Conservation (phyloP, 2,797 vertebrate genomes). For the Ibycter americanus region DNA sequence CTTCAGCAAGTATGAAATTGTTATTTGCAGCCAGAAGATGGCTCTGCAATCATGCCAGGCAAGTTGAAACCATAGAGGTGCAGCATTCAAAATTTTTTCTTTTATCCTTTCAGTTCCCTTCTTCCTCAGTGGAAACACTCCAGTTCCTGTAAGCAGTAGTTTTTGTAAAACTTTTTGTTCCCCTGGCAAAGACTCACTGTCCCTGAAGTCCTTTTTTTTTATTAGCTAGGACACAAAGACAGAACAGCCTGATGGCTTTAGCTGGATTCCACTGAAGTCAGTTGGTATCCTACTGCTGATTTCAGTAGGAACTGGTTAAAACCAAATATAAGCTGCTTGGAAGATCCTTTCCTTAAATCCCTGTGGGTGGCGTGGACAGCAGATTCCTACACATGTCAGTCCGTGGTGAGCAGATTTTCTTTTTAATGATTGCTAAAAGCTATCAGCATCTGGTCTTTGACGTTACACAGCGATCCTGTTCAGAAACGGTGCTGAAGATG, state of each 20-base stretch:
- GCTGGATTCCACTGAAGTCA: background rate
- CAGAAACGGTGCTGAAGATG: background rate
- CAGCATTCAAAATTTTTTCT: background rate
- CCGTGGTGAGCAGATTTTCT: background rate
- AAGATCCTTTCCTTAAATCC: background rate
- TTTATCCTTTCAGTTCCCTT: background rate
- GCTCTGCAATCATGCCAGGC: constrained; percentile 57
- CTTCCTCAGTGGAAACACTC: background rate
- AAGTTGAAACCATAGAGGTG: background rate
- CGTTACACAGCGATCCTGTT: fast-evolving
- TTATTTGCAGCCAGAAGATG: constrained; percentile 56
- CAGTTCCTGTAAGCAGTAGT: background rate
- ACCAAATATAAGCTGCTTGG: background rate
- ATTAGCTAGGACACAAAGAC: background rate
- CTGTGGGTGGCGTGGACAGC: background rate
- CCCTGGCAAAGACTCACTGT: background rate
- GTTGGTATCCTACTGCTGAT: background rate
- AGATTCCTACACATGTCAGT: background rate
- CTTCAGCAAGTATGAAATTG: background rate
- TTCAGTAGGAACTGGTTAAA: background rate
- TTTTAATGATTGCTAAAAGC: background rate
- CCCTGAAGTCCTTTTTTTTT: background rate
- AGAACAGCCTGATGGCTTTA: background rate
- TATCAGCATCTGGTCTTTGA: background rate
- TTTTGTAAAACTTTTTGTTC: background rate